Conservation (phyloP, 2,113 vertebrate species). For the Brachionichthys hirsutus region DNA sequence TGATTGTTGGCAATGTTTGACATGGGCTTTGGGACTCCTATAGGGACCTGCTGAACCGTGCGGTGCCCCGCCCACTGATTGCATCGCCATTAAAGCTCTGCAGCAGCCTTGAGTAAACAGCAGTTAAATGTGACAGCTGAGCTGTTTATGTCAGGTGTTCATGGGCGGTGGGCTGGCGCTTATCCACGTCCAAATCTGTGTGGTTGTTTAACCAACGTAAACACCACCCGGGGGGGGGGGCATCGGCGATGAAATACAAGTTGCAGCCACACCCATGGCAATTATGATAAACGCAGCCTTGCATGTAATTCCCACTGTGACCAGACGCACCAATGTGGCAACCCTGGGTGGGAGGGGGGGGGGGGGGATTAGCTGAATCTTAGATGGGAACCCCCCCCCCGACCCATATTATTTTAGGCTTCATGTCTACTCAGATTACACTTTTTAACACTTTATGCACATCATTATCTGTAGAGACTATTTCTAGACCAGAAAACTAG, state of each 20-base stretch:
- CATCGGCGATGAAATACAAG: conserved; percentile 35
- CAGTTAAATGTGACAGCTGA: conserved; percentile 28
- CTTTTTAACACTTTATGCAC: too few relatives aligned
- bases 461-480: too few relatives aligned
- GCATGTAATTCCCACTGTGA: conserved; percentile 50
- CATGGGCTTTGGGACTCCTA: conserved; percentile 68
- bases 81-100: conserved; percentile 21
- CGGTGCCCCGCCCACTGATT: conserved; percentile 3
- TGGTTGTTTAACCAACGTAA: conserved; percentile 39
- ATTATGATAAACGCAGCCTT: conserved; percentile 34
- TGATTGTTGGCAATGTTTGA: conserved; percentile 67
- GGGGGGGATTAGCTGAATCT: conserved; percentile 25
- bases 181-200: conserved; percentile 4
- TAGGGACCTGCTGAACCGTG: conserved; percentile 47
- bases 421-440: too few relatives aligned
- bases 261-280: conserved; percentile 56
- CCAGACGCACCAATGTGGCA: conserved; percentile 50
- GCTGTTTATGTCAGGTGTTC: conserved; percentile 30
- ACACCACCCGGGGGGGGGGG: conserved; percentile 15
- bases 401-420: too few relatives aligned
- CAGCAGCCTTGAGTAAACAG: conserved; percentile 19
- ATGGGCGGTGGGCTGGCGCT: neutral
- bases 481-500: too few relatives aligned
- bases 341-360: conserved; percentile 28
- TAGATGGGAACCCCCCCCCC: conserved; percentile 33